Evolutionary conservation across 2,797 vertebrate species (phyloP).

Genomic region (Urosaurus nigricauda): DNA sequence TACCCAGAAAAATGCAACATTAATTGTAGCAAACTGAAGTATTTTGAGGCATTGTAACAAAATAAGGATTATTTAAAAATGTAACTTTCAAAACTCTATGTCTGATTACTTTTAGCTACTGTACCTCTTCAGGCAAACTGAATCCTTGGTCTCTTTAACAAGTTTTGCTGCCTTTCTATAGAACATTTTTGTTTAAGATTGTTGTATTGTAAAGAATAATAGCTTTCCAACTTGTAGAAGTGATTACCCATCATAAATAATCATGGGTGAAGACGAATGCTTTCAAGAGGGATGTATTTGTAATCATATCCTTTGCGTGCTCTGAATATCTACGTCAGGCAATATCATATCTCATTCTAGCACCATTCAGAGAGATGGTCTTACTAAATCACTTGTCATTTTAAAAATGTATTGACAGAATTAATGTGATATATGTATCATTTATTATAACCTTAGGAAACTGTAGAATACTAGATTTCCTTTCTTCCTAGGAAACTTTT

Average conservation of each 20-base stretch:
- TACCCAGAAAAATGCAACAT: too few species aligned
- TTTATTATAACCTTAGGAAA: conserved; percentile 18
- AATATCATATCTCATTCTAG: conserved; percentile 24
- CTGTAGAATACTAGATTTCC: conserved; percentile 5
- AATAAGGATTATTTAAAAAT: not conserved
- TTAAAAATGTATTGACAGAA: conserved; percentile 41
- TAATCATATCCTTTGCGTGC: conserved; percentile 31
- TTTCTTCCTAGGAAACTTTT: not conserved
- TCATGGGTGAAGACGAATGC: conserved; percentile 35
- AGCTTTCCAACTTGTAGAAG: conserved; percentile 18
- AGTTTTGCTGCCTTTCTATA: conserved; percentile 1
- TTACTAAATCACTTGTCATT: conserved; percentile 37
- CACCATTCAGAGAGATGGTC: conserved; percentile 10
- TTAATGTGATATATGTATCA: conserved; percentile 17
- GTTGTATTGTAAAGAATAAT: conserved; percentile 26
- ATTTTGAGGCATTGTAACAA: not conserved
- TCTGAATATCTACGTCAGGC: conserved; percentile 12
- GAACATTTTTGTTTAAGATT: conserved; percentile 29
- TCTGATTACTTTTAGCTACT: too few species aligned
- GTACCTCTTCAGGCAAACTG: not conserved
- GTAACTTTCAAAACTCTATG: not conserved
- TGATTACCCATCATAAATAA: conserved; percentile 44
- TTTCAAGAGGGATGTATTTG: conserved; percentile 24
- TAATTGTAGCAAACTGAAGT: not conserved
- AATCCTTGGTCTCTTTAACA: conserved; percentile 7